Evolutionary conservation across 2,888 invertebrate genomes (phyloP).

Genomic region (Chymomyza amoena): DNA sequence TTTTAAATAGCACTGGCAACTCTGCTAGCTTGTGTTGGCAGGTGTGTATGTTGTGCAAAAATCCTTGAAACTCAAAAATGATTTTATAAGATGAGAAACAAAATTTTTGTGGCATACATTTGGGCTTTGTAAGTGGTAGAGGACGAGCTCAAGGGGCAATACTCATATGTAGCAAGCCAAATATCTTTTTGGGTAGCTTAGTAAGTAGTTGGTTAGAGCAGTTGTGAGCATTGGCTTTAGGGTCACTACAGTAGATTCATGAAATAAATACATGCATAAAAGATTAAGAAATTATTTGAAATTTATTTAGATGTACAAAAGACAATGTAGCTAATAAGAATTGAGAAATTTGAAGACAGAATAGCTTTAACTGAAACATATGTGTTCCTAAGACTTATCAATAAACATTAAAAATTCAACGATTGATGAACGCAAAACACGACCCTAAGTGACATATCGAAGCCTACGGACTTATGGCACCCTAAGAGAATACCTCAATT

Average conservation of each 20-base stretch:
- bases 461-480: neutral
- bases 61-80: slow-evolving; percentile 61
- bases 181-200: neutral
- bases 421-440: neutral
- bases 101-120: slow-evolving; percentile 25
- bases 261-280: too few relatives aligned
- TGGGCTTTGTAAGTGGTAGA: neutral
- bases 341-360: too few relatives aligned
- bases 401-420: neutral
- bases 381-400: neutral
- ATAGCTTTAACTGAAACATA: too few relatives aligned
- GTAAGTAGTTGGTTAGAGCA: neutral
- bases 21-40: slow-evolving; percentile 31
- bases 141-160: neutral
- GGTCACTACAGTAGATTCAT: too few relatives aligned
- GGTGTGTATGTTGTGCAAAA: slow-evolving; percentile 39
- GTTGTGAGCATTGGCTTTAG: slow-evolving; percentile 15
- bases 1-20: slow-evolving; percentile 61
- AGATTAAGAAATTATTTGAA: too few relatives aligned
- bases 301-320: too few relatives aligned
- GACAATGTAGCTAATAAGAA: too few relatives aligned
- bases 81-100: slow-evolving; percentile 67
- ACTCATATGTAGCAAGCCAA: neutral
- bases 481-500: neutral
- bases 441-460: neutral